These are phyloP conservation scores for Gadopsis bispinosus DNA, from an alignment of 2,797 vertebrate genomes.

Conservation along the genomic window DNA sequence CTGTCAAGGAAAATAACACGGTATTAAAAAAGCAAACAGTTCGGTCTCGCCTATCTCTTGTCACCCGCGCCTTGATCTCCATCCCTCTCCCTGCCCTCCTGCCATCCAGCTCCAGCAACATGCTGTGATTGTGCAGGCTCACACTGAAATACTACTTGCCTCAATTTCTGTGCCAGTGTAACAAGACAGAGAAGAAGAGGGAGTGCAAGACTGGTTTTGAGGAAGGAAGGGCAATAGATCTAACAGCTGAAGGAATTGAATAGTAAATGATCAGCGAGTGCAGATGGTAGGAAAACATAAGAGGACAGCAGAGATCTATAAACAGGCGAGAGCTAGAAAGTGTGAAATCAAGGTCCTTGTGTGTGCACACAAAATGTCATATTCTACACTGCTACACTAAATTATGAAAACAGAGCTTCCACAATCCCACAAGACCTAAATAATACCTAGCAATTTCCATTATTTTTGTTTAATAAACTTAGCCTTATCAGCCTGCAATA, in stretches of 20 bases:
- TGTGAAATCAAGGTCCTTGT: background rate
- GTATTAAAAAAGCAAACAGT: slow-evolving; percentile 30
- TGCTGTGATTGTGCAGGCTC: slow-evolving; percentile 11
- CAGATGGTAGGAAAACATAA: background rate
- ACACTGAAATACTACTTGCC: slow-evolving; percentile 51
- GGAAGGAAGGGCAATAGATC: slow-evolving; percentile 24
- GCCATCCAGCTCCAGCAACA: slow-evolving; percentile 25
- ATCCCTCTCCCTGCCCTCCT: slow-evolving; percentile 30
- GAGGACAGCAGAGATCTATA: slow-evolving; percentile 2
- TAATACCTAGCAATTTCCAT: background rate
- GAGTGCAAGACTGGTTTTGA: slow-evolving; percentile 6
- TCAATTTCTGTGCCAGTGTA: slow-evolving; percentile 34
- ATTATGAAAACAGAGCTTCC: background rate
- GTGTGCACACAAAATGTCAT: background rate
- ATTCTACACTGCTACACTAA: background rate
- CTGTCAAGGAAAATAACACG: slow-evolving; percentile 63
- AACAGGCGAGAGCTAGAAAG: background rate
- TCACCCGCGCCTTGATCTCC: slow-evolving; percentile 17
- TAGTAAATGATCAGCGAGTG: slow-evolving; percentile 20
- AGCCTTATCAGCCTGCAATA: background rate
- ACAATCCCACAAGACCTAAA: background rate
- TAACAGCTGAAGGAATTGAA: slow-evolving; percentile 15
- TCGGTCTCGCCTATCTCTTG: slow-evolving; percentile 18
- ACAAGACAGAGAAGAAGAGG: slow-evolving; percentile 5
- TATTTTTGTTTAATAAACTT: background rate